These are phyloP conservation scores for Aradophagus sp. DNA, from an alignment of 1,140 invertebrate genomes.

Conservation along the genomic window DNA sequence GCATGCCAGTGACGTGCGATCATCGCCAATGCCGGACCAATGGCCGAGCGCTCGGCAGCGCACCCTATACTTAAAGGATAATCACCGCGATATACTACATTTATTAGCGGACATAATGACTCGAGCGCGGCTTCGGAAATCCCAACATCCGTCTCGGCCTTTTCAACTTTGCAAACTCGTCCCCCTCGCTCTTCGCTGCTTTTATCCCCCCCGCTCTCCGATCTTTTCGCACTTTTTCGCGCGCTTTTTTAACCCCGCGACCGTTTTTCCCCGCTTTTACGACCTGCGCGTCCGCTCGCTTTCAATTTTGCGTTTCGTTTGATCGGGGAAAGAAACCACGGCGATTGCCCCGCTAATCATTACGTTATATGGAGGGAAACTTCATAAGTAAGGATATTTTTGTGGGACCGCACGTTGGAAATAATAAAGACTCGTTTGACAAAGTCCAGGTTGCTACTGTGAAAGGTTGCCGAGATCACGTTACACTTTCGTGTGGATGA, in stretches of 20 bases:
- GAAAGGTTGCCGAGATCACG: too few species aligned
- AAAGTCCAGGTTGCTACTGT: too few species aligned
- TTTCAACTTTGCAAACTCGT: slow-evolving; percentile 33
- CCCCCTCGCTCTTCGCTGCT: too few species aligned
- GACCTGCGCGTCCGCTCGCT: slow-evolving; percentile 1
- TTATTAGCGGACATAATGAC: slow-evolving; percentile 71
- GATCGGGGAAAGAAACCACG: slow-evolving; percentile 6
- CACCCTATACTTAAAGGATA: slow-evolving; percentile 73
- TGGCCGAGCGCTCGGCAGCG: slow-evolving; percentile 52
- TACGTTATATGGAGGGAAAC: too few species aligned
- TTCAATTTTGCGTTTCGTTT: slow-evolving; percentile 20
- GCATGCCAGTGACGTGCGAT: slow-evolving; percentile 69
- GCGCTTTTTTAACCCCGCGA: slow-evolving; percentile 19
- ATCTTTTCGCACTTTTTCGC: slow-evolving; percentile 19
- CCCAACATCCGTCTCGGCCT: slow-evolving; percentile 53
- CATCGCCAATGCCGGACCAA: slow-evolving; percentile 66
- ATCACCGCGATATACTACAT: slow-evolving; percentile 72
- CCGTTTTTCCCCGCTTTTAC: slow-evolving; percentile 5
- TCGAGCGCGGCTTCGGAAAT: slow-evolving; percentile 52
- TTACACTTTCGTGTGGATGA: too few species aligned
- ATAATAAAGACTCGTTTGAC: too few species aligned
- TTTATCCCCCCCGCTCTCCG: too few species aligned
- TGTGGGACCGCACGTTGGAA: too few species aligned
- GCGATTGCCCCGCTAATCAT: background rate
- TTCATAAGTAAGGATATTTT: too few species aligned